Percentiles rank a stretch among this genome's conserved stretches.
Conservation (phyloP, 2,888 invertebrate species). For the Acronicta aceris region DNA sequence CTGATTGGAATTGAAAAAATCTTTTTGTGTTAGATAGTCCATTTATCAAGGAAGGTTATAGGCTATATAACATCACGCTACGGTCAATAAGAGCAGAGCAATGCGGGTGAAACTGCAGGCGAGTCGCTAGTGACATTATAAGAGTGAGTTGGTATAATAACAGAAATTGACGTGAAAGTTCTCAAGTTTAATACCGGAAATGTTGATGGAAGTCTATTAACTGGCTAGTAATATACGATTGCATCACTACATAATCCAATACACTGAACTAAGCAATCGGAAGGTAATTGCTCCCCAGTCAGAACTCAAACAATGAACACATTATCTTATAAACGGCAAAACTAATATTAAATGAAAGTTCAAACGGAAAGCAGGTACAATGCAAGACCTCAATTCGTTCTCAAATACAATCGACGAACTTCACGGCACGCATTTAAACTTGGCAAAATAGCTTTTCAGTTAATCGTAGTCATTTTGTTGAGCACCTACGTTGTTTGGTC, state of each 20-base stretch:
- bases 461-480: constrained; percentile 83
- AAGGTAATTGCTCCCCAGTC: constrained; percentile 25
- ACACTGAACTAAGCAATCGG: constrained; percentile 25
- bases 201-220: no score
- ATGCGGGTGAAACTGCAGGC: no score
- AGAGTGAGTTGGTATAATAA: no score
- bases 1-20: no score
- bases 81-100: no score
- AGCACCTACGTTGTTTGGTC: constrained; percentile 73
- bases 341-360: constrained; percentile 70
- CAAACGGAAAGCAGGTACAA: constrained; percentile 69
- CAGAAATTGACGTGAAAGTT: no score
- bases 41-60: no score
- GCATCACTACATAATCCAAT: background rate
- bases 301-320: constrained; percentile 41
- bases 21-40: no score
- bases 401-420: constrained; percentile 77
- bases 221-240: no score
- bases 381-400: constrained; percentile 74
- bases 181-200: no score
- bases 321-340: constrained; percentile 52
- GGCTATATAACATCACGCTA: no score
- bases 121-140: no score
- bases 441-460: constrained; percentile 81
- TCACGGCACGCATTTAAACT: constrained; percentile 80